Evolutionary conservation across 2,888 invertebrate genomes (phyloP), one percentile per base, ranked within the genome.

Genomic region (Luperina testacea): DNA sequence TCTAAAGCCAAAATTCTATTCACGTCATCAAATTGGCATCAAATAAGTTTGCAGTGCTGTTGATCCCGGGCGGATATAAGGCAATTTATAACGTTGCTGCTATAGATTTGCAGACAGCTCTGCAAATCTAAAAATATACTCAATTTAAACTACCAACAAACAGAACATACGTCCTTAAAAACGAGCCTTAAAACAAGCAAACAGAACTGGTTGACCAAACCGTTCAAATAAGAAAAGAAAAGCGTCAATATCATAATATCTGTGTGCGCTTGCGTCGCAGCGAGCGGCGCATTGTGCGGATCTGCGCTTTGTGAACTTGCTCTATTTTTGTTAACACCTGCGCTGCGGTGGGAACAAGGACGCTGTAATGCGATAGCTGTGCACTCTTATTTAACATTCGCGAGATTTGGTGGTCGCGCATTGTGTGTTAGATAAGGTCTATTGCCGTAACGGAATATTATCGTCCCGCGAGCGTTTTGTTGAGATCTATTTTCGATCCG

Each of bases 301-400:
- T 61, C 77, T 51, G 71, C 32, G 67, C 78, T 76, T 77, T 79
- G 82, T 80, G 76, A 79, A 77, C 84, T 91, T 95, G 93, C 90
- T 95, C 94, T 90, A 94, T 95, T 96, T 96, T 95, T 93, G 90
- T 94, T 96, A 91, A 95, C 96, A 94, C 96, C 95, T 94, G 94
- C 92, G 92, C 86, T 57, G 93, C 70, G 71, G n/a, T 65, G 71
- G 91, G 94, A 94, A 94, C 94, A 83, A 74, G 81, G 64, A 75
- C 65, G 72, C 15, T 78, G 96, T 92, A 96, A 96, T 91, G 94
- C 90, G 96, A 96, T 95, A 93, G 88, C 87, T 81, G 61, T 72
- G 81, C 64, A 76, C 65, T 75, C 27, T 45, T 32, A 73, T 42
- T 63, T 20, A 53, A 53, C 51, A 64, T 72, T 74, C 76, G 68